phyloP scores from a whole-genome alignment of 2,797 vertebrate species.

The Luscinia luscinia region DNA sequence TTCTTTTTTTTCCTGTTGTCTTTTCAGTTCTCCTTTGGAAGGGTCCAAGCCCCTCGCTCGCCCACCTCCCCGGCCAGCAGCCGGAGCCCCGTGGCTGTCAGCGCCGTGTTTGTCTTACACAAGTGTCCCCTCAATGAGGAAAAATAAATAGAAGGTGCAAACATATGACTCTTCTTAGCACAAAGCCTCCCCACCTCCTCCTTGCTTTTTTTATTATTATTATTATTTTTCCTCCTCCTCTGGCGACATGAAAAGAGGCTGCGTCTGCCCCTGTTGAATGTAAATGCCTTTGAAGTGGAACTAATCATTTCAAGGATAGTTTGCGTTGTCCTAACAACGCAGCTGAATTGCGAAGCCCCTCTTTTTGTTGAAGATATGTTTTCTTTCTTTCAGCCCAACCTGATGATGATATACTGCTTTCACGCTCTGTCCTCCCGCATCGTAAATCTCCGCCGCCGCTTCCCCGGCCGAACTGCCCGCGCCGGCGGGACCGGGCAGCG shows the following conservation, averaged over 20 bases:
- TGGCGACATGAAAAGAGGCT: slow-evolving; percentile 92
- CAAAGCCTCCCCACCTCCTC: slow-evolving; percentile 80
- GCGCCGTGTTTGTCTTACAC: slow-evolving; percentile 89
- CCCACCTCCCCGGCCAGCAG: neutral
- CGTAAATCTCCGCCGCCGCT: slow-evolving; percentile 85
- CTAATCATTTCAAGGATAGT: slow-evolving; percentile 99
- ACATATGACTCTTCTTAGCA: slow-evolving; percentile 89
- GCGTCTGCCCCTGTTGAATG: slow-evolving; percentile 93
- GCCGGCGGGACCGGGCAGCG: slow-evolving; percentile 7
- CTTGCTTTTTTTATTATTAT: neutral
- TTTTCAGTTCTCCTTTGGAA: neutral
- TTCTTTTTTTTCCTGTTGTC: neutral
- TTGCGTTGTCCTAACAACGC: slow-evolving; percentile 99
- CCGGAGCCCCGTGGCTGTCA: slow-evolving; percentile 68
- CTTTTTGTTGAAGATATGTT: slow-evolving; percentile 98
- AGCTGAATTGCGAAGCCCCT: slow-evolving; percentile 93
- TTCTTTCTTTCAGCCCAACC: slow-evolving; percentile 97
- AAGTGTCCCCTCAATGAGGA: slow-evolving; percentile 87
- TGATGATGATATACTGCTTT: slow-evolving; percentile 97
- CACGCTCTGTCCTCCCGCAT: slow-evolving; percentile 95
- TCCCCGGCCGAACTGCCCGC: slow-evolving; percentile 50
- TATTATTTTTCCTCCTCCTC: slow-evolving; percentile 63
- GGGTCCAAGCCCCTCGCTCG: accelerated
- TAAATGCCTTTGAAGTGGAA: slow-evolving; percentile 99
- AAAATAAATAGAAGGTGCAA: slow-evolving; percentile 93